Evolutionary conservation across 1,140 invertebrate genomes (phyloP), one percentile per base, ranked within the genome.

Genomic region (Stenopsyche tienmushanensis): DNA sequence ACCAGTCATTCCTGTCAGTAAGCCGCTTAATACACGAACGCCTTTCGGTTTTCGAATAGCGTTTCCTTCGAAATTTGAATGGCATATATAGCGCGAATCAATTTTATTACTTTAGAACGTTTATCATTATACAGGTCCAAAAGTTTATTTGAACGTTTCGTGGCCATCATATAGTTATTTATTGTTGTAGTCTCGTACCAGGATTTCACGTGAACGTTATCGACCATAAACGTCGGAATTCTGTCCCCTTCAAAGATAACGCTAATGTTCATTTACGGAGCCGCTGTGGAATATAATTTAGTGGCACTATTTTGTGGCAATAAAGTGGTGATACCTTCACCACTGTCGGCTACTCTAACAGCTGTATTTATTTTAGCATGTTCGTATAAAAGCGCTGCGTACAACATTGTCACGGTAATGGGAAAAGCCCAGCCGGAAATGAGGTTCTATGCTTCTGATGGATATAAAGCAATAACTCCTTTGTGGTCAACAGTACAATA

Each of bases 211-310:
- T 5, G 44, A 47, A 47, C 44, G 44, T 15, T 20, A 20, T 20
- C 44, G 44, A 47, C 44, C 44, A 47, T 47, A 47, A 47, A 47
- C 17, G 44, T 15, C 44, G 5, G 44, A 15, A 34, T 34, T 34
- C 29, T 34, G 17, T n/a, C 44, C 44, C 44, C 18, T 47, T 47
- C 44, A 18, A 47, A 47, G 44, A 47, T 47, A 47, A 47, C 44
- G 18, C 17, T 47, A 47, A 47, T 15, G 44, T 20, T 47, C 44
- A 47, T 47, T 47, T 20, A 47, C 17, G 17, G 10, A 9, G 44
- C 44, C 44, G 17, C 17, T 47, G 44, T 47, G 44, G 17, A 7
- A 15, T 47, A 47, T 47, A 47, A 47, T 47, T 47, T 47, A 47
- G 17, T 47, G 29, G 5, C 29, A 34, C 44, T 47, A 47, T 47